Base-by-base conservation (phyloP, 2,113 vertebrate genomes). In the Pygoscelis adeliae region DNA sequence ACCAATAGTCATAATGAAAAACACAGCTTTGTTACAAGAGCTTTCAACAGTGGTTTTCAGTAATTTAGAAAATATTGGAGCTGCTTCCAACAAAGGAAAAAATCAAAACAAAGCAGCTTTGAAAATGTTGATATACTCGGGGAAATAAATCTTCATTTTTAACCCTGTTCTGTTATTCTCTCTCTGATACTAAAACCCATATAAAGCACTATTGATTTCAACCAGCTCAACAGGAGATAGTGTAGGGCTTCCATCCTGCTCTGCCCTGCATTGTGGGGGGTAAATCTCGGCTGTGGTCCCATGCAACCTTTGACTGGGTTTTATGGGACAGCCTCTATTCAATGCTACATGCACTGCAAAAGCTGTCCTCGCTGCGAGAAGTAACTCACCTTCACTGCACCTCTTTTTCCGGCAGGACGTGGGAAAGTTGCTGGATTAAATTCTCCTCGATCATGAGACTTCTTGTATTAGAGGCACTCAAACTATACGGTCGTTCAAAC, bases 1-100 rank as follows among this genome's bases (percentile, higher is more conserved):
- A 86, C 63, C 73, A 83, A 73, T 18, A 96, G 50, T 89, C 65
- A 62, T 89, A 93, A 85, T 78, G 82, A 85, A 93, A 95, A 94
- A 58, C 55, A 44, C 8, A 30, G 69, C 74, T 89, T 93, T 91
- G 25, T 90, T 86, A 53, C 47, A 46, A 46, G 36, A 74, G n/a
- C 83, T 87, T 94, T 95, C 72, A 82, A 67, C n/a, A 74, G n/a
- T 44, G n/a, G 27, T 78, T 94, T 91, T 83, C 73, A 70, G 88
- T 67, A 85, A 81, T 88, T 76, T 85, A 90, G 61, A 67, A 95
- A 94, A 80, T 44, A 82, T 27, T 71, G 81, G 69, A 93, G 17
- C 50, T 70, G n/a, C 50, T 89, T 91, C 63, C 61, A 91, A 78
- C 69, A 92, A 59, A 78, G 61, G 13, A 65, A 55, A 90, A 90